Conservation (phyloP, 2,888 invertebrate genomes). For the Lepas anatifera region DNA sequence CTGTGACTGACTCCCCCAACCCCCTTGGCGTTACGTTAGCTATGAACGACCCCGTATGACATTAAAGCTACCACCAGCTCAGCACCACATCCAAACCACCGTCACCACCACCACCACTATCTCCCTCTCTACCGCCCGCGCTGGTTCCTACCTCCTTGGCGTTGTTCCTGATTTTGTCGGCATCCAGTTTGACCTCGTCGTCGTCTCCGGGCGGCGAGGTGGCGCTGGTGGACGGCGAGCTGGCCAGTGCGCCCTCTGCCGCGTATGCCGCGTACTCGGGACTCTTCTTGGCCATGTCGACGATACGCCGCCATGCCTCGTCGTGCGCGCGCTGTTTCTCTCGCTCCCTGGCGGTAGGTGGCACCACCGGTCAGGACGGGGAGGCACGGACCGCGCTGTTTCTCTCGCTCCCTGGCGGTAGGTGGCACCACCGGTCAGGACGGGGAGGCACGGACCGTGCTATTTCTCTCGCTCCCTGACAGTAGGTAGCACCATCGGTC, state of each 20-base stretch:
- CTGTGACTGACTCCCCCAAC: no score
- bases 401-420: slow-evolving; percentile 53
- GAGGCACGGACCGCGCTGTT: no score
- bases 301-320: slow-evolving; percentile 76
- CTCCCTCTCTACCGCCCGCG: no score
- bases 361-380: no score
- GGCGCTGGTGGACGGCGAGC: not conserved
- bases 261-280: slow-evolving; percentile 40
- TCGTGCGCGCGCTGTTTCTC: slow-evolving; percentile 72
- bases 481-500: no score
- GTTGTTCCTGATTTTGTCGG: not conserved
- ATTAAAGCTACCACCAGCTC: no score
- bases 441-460: no score
- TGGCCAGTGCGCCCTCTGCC: not conserved
- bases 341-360: slow-evolving; percentile 45
- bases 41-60: no score
- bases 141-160: not conserved
- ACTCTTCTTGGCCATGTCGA: slow-evolving; percentile 62
- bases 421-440: no score
- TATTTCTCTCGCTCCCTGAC: slow-evolving; percentile 60
- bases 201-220: not conserved
- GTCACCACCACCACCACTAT: no score
- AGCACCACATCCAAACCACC: no score
- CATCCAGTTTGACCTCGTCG: not conserved
- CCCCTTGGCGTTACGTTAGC: no score